Percentiles rank a stretch among this genome's conserved stretches.
Evolutionary conservation across 2,113 vertebrate species (phyloP).

Genomic region (Numida meleagris): DNA sequence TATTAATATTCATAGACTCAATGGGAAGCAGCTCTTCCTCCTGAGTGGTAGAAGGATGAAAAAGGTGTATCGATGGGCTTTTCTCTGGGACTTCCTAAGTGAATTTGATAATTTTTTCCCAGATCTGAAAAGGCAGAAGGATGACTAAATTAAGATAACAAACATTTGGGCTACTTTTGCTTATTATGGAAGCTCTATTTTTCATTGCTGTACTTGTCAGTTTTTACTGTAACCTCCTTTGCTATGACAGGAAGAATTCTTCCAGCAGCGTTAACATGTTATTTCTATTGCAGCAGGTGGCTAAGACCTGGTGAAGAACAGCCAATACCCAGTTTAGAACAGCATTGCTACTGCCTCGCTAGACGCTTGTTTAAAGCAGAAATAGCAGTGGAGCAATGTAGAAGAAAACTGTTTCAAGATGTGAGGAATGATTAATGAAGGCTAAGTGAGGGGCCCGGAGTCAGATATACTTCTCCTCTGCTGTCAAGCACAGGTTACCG

Average conservation of each 20-base stretch:
- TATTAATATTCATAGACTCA: not conserved
- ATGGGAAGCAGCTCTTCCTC: not conserved
- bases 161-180: not conserved
- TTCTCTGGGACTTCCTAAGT: not conserved
- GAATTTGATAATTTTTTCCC: not conserved
- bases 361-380: not conserved
- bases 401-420: not conserved
- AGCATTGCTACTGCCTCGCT: not conserved
- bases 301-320: not conserved
- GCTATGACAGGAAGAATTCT: fast-evolving
- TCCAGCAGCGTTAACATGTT: not conserved
- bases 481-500: not conserved
- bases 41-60: not conserved
- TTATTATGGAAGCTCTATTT: not conserved
- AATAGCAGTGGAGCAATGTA: not conserved
- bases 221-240: not conserved
- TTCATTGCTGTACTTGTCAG: not conserved
- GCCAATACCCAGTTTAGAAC: not conserved
- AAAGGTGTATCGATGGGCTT: not conserved
- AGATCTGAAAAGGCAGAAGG: not conserved
- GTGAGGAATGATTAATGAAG: not conserved
- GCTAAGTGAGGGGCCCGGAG: not conserved
- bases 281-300: conserved; percentile 10
- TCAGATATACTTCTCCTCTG: not conserved
- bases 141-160: not conserved